phyloP scores from a whole-genome alignment of 2,797 vertebrate genomes.

The Pachyuromys duprasi region DNA sequence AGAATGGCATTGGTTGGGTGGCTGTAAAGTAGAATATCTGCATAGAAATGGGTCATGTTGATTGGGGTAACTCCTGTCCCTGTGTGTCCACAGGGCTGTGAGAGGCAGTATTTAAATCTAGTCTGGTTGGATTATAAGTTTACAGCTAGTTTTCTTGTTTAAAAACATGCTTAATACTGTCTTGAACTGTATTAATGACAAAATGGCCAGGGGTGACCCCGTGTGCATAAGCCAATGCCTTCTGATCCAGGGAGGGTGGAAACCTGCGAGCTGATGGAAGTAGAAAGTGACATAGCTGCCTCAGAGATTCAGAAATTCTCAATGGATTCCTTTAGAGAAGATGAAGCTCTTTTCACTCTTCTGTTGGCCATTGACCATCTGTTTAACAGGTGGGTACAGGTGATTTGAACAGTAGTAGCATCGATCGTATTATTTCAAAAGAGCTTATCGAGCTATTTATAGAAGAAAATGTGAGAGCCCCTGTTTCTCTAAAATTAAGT shows the following conservation, averaged over 20 bases:
- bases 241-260: accelerated
- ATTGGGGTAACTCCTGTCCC: background rate
- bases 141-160: background rate
- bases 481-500: background rate
- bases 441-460: background rate
- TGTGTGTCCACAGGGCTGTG: background rate
- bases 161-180: too few species aligned
- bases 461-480: background rate
- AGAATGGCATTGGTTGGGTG: background rate
- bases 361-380: background rate
- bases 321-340: background rate
- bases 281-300: too few species aligned
- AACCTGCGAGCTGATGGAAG: too few species aligned
- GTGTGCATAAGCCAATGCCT: background rate
- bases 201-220: too few species aligned
- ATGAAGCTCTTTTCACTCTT: background rate
- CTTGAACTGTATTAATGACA: background rate
- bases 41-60: background rate
- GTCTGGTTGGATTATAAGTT: background rate
- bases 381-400: background rate
- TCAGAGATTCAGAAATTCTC: background rate
- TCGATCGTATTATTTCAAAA: background rate
- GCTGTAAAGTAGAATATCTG: background rate
- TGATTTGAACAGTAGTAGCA: background rate
- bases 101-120: background rate